These are phyloP conservation scores for Catocala fraxini DNA, from an alignment of 2,888 invertebrate species.

Conservation along the genomic window DNA sequence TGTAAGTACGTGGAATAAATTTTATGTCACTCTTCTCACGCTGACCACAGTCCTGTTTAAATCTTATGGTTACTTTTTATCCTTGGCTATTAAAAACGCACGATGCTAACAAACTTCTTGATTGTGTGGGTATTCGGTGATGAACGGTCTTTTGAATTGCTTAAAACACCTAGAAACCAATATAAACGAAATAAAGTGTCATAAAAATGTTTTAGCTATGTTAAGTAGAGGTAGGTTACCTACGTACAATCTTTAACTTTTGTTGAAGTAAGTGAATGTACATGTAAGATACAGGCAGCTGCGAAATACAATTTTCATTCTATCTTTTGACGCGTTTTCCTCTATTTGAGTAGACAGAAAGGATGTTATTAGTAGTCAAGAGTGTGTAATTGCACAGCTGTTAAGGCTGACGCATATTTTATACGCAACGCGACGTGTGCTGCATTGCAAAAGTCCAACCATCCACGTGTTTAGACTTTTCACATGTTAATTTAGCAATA, in stretches of 20 bases:
- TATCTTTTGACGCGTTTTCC: neutral
- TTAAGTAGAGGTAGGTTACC: no score
- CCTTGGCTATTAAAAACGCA: no score
- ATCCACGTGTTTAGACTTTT: slow-evolving; percentile 25
- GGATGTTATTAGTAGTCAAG: slow-evolving; percentile 1
- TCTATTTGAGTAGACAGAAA: slow-evolving; percentile 1
- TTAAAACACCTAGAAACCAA: no score
- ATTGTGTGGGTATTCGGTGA: no score
- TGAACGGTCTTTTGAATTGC: no score
- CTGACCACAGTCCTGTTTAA: no score
- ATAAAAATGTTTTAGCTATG: neutral
- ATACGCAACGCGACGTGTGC: slow-evolving; percentile 11
- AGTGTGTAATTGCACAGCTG: slow-evolving; percentile 10
- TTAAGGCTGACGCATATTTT: slow-evolving; percentile 6
- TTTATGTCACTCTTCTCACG: no score
- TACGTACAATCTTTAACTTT: neutral
- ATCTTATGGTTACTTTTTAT: no score
- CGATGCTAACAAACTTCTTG: no score
- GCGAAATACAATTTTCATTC: neutral
- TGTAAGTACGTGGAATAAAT: no score
- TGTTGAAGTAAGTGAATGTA: neutral
- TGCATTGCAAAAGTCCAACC: slow-evolving; percentile 9
- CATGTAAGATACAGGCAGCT: neutral
- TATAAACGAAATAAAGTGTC: no score
- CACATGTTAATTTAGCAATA: neutral